A percentile compares a stretch with the other conserved stretches of the same genome.
Conservation (phyloP, 1,140 invertebrate genomes). For the Drosophila micromelanica region DNA sequence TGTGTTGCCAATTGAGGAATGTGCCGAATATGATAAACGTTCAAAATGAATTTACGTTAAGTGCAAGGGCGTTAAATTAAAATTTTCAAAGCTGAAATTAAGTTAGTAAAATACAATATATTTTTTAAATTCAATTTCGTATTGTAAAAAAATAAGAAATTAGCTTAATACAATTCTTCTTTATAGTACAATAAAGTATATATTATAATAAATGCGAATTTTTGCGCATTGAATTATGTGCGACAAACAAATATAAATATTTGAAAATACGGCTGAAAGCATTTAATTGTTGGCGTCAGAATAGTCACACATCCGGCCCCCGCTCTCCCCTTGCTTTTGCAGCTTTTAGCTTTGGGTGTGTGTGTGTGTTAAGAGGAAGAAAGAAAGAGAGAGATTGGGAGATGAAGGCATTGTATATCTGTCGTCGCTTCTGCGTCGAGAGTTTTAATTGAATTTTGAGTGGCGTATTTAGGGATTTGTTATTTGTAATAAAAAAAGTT, state of each 20-base stretch:
- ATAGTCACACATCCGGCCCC: not conserved
- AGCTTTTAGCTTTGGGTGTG: constrained; percentile 48
- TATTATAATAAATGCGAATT: not conserved
- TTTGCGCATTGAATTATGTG: constrained; percentile 19
- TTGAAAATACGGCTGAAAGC: constrained; percentile 50
- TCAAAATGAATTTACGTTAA: constrained; percentile 56
- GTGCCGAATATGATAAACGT: constrained; percentile 46
- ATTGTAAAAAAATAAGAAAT: no score
- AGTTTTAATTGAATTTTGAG: constrained; percentile 82
- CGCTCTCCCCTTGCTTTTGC: not conserved
- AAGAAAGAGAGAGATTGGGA: not conserved
- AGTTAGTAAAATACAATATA: no score
- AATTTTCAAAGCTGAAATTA: no score
- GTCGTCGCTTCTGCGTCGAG: constrained; percentile 67
- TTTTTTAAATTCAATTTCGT: no score
- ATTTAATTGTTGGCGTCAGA: constrained; percentile 35
- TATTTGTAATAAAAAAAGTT: constrained; percentile 75
- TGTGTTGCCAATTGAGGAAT: constrained; percentile 32
- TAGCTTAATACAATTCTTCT: no score
- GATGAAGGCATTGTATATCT: constrained; percentile 59
- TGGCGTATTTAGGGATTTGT: constrained; percentile 80
- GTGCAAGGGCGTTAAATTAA: constrained; percentile 20
- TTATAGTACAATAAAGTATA: no score
- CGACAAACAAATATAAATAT: constrained; percentile 30
- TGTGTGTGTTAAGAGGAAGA: constrained; percentile 11